Conservation (phyloP, 2,888 invertebrate species). For the Agapostemon virescens region DNA sequence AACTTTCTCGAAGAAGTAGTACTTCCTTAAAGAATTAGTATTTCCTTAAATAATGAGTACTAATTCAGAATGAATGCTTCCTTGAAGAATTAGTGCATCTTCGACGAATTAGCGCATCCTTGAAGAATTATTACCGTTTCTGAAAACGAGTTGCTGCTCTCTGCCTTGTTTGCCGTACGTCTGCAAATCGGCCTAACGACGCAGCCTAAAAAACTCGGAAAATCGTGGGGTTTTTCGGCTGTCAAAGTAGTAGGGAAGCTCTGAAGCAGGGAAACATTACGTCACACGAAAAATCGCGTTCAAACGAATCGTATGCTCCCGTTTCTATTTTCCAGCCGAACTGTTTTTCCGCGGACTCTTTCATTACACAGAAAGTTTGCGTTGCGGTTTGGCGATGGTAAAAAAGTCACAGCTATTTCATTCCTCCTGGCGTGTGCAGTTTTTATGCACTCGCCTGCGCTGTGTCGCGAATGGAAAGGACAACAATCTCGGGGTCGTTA, state of each 20-base stretch:
- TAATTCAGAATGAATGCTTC: no score
- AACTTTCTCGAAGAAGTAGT: no score
- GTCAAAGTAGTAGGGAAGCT: not conserved
- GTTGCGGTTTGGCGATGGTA: slow-evolving; percentile 9
- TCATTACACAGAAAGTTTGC: slow-evolving; percentile 34
- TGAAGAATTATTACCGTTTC: no score
- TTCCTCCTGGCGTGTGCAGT: slow-evolving; percentile 27
- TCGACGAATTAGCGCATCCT: no score
- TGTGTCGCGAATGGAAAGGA: slow-evolving; percentile 21
- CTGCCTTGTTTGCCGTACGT: not conserved
- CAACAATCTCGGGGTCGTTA: slow-evolving; percentile 34
- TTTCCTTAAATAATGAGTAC: no score
- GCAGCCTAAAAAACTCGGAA: not conserved
- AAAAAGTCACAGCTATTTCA: slow-evolving; percentile 33
- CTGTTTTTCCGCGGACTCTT: slow-evolving; percentile 31
- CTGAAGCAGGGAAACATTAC: slow-evolving; percentile 21
- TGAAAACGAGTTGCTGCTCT: no score
- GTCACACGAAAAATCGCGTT: slow-evolving; percentile 7
- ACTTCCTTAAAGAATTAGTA: no score
- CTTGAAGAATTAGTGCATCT: no score
- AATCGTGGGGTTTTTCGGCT: not conserved
- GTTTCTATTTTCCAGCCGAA: slow-evolving; percentile 29
- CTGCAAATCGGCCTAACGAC: not conserved
- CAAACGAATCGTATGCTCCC: slow-evolving; percentile 24
- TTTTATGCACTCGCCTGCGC: slow-evolving; percentile 19